Conservation (phyloP, 2,888 invertebrate genomes). For the Strigamia maritima region DNA sequence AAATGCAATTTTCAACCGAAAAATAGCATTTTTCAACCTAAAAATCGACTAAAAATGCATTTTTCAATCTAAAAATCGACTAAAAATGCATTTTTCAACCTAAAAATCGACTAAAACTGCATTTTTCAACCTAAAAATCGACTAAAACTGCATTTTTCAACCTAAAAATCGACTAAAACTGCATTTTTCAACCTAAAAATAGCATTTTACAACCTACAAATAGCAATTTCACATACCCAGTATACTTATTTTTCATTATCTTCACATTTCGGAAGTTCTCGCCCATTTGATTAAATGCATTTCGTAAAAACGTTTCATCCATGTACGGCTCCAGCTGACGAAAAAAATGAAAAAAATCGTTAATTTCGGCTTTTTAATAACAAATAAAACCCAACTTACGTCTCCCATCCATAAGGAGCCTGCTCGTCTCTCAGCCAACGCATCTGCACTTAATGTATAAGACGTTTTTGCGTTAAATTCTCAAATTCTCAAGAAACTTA, state of each 20-base stretch:
- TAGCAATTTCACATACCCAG: constrained; percentile 91
- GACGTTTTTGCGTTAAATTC: not conserved
- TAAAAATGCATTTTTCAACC: too few species aligned
- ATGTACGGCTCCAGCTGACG: constrained; percentile 79
- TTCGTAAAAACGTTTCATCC: constrained; percentile 87
- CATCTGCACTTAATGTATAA: not conserved
- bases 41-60: too few species aligned
- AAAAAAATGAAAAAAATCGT: constrained; percentile 41
- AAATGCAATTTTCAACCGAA: too few species aligned
- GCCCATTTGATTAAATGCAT: constrained; percentile 86
- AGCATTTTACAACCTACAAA: too few species aligned
- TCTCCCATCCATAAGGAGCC: constrained; percentile 79
- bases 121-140: too few species aligned
- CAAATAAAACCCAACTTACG: constrained; percentile 61
- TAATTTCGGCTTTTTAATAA: constrained; percentile 8
- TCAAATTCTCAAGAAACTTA: not conserved
- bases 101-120: too few species aligned
- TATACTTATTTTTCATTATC: constrained; percentile 88
- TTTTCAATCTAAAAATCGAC: too few species aligned
- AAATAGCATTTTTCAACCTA: too few species aligned
- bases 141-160: too few species aligned
- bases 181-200: too few species aligned
- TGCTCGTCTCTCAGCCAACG: constrained; percentile 35
- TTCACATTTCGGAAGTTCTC: constrained; percentile 74
- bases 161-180: too few species aligned